Base-by-base conservation (phyloP, 1,140 invertebrate genomes). In the Cardiocondyla obscurior region DNA sequence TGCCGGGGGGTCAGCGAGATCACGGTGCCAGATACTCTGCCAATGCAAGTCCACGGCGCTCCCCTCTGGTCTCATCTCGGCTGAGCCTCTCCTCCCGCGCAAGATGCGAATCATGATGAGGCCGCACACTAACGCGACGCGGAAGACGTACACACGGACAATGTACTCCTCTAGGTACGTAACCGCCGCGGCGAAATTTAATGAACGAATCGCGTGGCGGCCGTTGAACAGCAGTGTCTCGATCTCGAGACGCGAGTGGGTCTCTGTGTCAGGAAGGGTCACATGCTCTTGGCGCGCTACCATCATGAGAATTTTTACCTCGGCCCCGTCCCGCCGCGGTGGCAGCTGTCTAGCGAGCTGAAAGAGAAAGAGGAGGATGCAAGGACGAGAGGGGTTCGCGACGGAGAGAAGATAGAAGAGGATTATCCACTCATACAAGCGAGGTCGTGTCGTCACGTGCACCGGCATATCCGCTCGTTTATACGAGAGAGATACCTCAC, bases 181-280 rank as follows among this genome's bases (percentile, higher is more conserved):
- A 67, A 49, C 12, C 22, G 22, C 22, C 22, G n/a, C 30, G 70
- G 85, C 67, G 85, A 87, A 87, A 87, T 69, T 86, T 81, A 74
- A 84, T 46, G 81, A 83, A 51, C 72, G 84, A 62, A 33, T 60
- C 53, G 44, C 73, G 22, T 44, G 51, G 81, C 28, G 44, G 81
- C 28, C 44, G 69, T 64, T 53, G 49, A 22, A 58, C 70, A 60
- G 49, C 82, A 49, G 55, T 82, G 69, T 53, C 84, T 83, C 62
- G 81, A 83, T 86, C 72, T 58, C 60, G 65, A 39, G 46, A 30
- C 89, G 88, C 82, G 90, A 93, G 92, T 94, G 93, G 94, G 94
- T 94, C 94, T 94, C 88, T 94, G 92, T 94, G 94, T 94, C 93
- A 94, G 86, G 85, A 91, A 92, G 93, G 93, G 93, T 94, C 92